phyloP scores from a whole-genome alignment of 2,113 vertebrate species.

The Nannospalax galili region DNA sequence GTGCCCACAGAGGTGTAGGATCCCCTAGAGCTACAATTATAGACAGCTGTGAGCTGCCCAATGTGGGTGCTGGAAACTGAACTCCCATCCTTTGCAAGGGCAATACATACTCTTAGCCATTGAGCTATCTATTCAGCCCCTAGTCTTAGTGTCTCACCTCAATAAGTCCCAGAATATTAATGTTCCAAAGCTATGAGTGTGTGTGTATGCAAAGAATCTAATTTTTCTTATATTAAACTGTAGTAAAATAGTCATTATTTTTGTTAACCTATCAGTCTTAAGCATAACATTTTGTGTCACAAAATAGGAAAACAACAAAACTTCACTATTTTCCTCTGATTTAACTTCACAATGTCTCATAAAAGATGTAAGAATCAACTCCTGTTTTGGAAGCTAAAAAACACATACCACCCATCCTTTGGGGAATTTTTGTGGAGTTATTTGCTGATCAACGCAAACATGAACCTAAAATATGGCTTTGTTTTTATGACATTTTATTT shows the following conservation, averaged over 20 bases:
- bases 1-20: too few species aligned
- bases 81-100: too few species aligned
- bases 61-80: too few species aligned
- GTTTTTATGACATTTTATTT: background rate
- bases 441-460: background rate
- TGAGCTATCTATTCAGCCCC: too few species aligned
- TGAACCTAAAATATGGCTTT: background rate
- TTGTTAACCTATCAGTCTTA: background rate
- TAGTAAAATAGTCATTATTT: conserved; percentile 11
- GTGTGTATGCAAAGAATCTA: background rate
- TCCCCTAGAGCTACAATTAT: too few species aligned
- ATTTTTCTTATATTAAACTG: background rate
- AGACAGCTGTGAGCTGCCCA: too few species aligned
- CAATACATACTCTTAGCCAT: too few species aligned
- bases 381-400: conserved; percentile 38
- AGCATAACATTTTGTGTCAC: conserved; percentile 1
- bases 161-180: background rate
- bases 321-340: background rate
- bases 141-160: background rate
- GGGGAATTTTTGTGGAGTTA: too few species aligned
- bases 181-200: background rate
- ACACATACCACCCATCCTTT: background rate
- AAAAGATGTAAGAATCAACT: background rate
- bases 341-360: background rate
- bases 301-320: conserved; percentile 53